Evolutionary conservation across 92 coral and sea anemone species (phyloP), one percentile per base, ranked within the genome.

Genomic region (Bergia sp.): DNA sequence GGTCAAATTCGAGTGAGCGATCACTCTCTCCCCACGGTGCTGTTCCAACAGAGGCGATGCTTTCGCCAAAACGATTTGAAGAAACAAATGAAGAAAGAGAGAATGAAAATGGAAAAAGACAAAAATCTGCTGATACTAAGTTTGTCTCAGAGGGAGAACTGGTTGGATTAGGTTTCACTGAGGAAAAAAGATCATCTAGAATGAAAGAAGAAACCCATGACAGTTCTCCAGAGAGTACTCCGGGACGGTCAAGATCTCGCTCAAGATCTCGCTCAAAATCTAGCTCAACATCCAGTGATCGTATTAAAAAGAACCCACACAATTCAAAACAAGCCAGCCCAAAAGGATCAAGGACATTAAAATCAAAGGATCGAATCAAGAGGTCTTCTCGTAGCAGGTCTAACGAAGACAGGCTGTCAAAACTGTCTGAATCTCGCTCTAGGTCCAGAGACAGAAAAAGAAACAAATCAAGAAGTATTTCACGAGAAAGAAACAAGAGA

Each of bases 1-100:
- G 81, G 44, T 90, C 96, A 10, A 88, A 91, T 4, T 94, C 97
- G 15, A 82, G 86, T 37, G 91, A 94, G 18, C 90, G 86, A 39
- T 91, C 94, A 10, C 71, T 61, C 8, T 90, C 92, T 37, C 76
- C 71, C 57, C 39, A 73, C 5, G 71, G 72, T 37, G 65, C 87
- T 13, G 23, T 61, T 0, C 21, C 69, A 29, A 16, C 18, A 15
- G 69, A 61, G 21, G 69, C 0, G 23, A 2, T 21, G 2, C 77
- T 73, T 38, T 38, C 77, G 15, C 39, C 77, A 18, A 15, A 73
- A 42, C 29, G n/a, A 18, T 3, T 7, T 39, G 90, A 15, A 39
- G 41, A 79, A 8, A 61, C 50, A n/a, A 38, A 71, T 87, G 42
- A 61, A 37, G 36, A 78, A 8, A 42, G 15, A 53, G 80, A 42